phyloP scores from a whole-genome alignment of 2,113 vertebrate genomes.

The Calidris pygmaea region DNA sequence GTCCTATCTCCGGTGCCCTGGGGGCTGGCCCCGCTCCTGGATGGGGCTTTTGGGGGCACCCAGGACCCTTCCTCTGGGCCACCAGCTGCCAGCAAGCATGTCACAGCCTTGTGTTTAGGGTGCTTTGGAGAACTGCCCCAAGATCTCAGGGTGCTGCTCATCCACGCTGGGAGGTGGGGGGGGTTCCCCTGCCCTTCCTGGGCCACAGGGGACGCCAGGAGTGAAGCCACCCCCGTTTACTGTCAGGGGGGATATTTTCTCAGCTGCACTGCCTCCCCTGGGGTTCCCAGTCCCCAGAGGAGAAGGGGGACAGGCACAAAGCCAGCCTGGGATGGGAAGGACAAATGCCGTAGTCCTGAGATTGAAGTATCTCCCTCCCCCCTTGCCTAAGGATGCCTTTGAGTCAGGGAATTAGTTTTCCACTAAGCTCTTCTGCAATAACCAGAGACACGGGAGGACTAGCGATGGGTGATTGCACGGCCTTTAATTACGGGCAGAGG shows the following conservation, averaged over 20 bases:
- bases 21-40: accelerated
- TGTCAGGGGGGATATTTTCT: not conserved
- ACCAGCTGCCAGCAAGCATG: not conserved
- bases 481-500: not conserved
- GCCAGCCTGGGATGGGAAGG: not conserved
- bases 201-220: not conserved
- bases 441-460: not conserved
- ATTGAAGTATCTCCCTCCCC: not conserved
- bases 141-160: not conserved
- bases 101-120: not conserved
- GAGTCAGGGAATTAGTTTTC: not conserved
- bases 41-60: not conserved
- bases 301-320: not conserved
- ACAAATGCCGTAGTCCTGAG: not conserved
- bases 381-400: not conserved
- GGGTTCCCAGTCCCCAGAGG: not conserved
- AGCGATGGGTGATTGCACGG: not conserved
- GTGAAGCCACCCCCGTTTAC: accelerated
- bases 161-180: accelerated
- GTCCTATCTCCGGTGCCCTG: accelerated
- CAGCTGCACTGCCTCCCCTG: not conserved
- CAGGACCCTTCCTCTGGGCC: not conserved
- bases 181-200: not conserved
- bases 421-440: not conserved
- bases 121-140: not conserved